Evolutionary conservation across 2,888 invertebrate genomes (phyloP), one percentile per base, ranked within the genome.

Genomic region (Ecliptopera silaceata): DNA sequence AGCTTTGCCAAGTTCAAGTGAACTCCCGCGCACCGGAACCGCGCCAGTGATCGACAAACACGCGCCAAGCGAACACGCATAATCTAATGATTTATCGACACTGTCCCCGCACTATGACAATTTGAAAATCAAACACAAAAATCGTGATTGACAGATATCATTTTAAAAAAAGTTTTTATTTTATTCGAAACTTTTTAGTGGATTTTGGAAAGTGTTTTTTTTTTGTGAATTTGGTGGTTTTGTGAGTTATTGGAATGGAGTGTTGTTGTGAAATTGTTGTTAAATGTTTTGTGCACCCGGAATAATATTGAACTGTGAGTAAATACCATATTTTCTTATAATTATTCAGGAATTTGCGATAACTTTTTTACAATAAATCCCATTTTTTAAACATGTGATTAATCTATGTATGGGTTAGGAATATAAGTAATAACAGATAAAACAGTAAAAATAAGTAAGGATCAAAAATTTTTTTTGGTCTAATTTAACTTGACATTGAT

Each of bases 1-100:
- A 84, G 74, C 75, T 77, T 77, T 82, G 86, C 84, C 87, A 88
- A 88, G 89, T 89, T 90, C 89, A 88, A 83, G 76, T 80, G 75
- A 75, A 73, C 65, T 71, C 73, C 71, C 70, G 69, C 66, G 73
- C 75, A 71, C 74, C 77, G 70, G 72, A 72, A 72, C 64, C 61
- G 64, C 74, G 77, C 76, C 88, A 89, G 89, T 89, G 77, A 71
- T 68, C 74, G 75, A 66, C 80, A 75, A 82, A 84, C 87, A 79
- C 84, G 87, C 86, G 79, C 68, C 74, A 75, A 69, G 84, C 77
- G 61, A 83, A 79, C 88, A 89, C 90, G 86, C 80, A 74, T 74
- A 71, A 72, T 72, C 67, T 69, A 64, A 66, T 75, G 74, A 75
- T 74, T 64, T 69, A 56, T 60, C 59, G 64, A 62, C 43, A 48